Evolutionary conservation across 2,113 vertebrate genomes (phyloP).

Genomic region (Psittacara wagleri): DNA sequence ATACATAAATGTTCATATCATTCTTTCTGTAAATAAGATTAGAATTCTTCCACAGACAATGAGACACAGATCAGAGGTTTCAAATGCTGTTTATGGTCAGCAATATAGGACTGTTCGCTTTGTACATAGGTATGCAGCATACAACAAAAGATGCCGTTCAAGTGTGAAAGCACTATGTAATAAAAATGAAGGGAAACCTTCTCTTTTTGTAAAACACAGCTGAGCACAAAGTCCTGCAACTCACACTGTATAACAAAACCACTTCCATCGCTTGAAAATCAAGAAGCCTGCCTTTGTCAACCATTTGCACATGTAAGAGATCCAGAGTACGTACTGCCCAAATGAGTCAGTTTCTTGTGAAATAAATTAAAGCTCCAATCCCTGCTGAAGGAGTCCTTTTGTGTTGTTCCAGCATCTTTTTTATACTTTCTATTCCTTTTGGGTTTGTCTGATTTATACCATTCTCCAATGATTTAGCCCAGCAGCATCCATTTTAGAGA

Average conservation of each 20-base stretch:
- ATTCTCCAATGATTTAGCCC: background rate
- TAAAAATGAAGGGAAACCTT: background rate
- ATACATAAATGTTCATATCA: constrained; percentile 6
- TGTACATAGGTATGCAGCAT: background rate
- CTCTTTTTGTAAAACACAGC: background rate
- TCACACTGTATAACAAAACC: background rate
- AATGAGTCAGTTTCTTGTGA: background rate
- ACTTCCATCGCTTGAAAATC: background rate
- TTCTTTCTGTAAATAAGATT: background rate
- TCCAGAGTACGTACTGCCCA: background rate
- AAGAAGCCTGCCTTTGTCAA: background rate
- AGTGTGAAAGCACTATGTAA: background rate
- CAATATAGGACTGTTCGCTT: background rate
- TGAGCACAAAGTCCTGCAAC: background rate
- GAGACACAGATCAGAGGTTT: background rate
- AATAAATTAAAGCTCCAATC: background rate
- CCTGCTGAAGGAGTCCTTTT: background rate
- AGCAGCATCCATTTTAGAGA: background rate
- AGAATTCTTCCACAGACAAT: background rate
- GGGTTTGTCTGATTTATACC: background rate
- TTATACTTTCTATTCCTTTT: background rate
- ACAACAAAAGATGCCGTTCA: background rate
- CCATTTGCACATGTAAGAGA: background rate
- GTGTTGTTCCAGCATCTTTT: background rate
- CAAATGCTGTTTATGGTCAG: constrained; percentile 1